Base-by-base conservation (phyloP, 2,888 invertebrate species). In the Dromius quadrimaculatus region DNA sequence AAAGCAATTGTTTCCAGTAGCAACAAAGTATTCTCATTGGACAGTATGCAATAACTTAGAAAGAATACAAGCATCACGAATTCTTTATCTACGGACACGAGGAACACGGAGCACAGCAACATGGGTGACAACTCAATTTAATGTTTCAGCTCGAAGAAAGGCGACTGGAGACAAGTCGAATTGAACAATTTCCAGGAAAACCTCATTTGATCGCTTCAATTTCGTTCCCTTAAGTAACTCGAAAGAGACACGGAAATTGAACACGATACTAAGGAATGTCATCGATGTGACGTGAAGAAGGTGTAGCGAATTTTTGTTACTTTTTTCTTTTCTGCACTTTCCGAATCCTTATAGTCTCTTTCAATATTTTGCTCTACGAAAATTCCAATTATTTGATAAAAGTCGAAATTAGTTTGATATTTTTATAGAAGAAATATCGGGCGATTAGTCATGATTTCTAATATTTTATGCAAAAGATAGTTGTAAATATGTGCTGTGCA, bases 121-220 rank as follows among this genome's bases (percentile, higher is more conserved):
- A 41, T 41, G 20, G 57, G 68, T 68, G 68, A 68, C 68, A 68
- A 68, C 68, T 68, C 68, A 68, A 68, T 68, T 68, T 68, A 68
- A 43, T 36, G 59, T 68, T 68, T 68, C 68, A 50, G 34, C 41
- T 59, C 59, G 68, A 20, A 43, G 57, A 59, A 54, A 47, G 45
- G 32, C 45, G 34, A 64, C 34, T 54, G 38, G 65, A 59, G 59
- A 59, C 59, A 59, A 59, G 41, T 20, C 32, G 68, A 59, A 68
- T 68, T 68, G 68, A 50, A 57, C 57, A 68, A 59, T 68, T 68
- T 68, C 68, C 28, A 43, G 41, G 59, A 59, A 68, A 68, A 68
- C 68, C 68, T 68, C 68, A 68, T 68, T 68, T 68, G 68, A 68
- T 68, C 68, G 68, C 57, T 68, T 59, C 68, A 68, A 68, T 68